Evolutionary conservation across 2,888 invertebrate species (phyloP), one percentile per base, ranked within the genome.

Genomic region (Eulithis prunata): DNA sequence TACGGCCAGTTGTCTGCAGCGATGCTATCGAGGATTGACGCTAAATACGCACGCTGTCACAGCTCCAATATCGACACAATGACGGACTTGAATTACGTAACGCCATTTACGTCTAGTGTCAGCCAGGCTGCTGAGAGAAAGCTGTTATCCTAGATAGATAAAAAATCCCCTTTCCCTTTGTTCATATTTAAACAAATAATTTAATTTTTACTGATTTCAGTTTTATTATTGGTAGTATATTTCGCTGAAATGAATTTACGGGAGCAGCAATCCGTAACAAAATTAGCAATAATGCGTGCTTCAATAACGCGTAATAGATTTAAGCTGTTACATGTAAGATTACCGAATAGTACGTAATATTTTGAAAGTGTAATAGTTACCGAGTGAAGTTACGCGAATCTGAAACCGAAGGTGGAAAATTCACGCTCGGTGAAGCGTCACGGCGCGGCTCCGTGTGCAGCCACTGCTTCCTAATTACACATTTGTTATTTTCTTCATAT

Each of bases 391-490:
- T 90, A 90, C 83, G 89, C 81, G 87, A 85, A 81, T 82, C 89
- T 90, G 91, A 91, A 92, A 90, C 86, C 88, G 86, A 91, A 90
- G 86, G 91, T 91, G 91, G 90, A 92, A 91, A 88, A 88, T 90
- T 91, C 87, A 91, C 82, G 92, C 91, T 89, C 84, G 77, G 86
- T 81, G 81, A 81, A 90, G 90, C 90, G 87, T 79, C 80, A 80
- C 86, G 81, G 47, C 57, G 64, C 57, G 62, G 66, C 64, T 55
- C 41, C 49, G 59, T 68, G 52, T 43, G 57, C 61, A 54, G 49
- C 57, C 54, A 57, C 56, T 51, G 54, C 36, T 46, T 14, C 61
- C 45, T 45, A 58, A 51, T 4, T 38, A 32, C 8, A 36, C 56
- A 28, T 55, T 45, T 61, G 36, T 12, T 54, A 13, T 36, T 36